Conservation (phyloP, 2,113 vertebrate species). For the Arvicanthis niloticus region DNA sequence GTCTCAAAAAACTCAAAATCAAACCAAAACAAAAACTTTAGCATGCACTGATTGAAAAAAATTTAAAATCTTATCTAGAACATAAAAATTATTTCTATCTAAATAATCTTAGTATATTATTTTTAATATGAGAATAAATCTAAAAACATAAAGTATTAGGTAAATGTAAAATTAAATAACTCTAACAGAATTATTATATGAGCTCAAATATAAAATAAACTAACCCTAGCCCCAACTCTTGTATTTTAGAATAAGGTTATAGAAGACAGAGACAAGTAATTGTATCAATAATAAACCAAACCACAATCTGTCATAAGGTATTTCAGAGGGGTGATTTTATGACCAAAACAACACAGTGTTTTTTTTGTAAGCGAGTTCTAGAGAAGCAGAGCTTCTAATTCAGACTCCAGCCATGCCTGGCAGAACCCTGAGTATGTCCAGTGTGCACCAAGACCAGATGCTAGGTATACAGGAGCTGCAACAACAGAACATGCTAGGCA, state of each 20-base stretch:
- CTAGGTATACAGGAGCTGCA: neutral
- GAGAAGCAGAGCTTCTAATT: neutral
- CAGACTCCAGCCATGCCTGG: neutral
- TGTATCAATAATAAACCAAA: neutral
- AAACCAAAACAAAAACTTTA: neutral
- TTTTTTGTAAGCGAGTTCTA: neutral
- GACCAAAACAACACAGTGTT: no score
- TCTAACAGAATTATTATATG: neutral
- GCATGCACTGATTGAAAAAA: neutral
- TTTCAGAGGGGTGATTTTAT: neutral
- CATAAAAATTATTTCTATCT: neutral
- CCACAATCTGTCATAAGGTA: neutral
- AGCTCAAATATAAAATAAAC: neutral
- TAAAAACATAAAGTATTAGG: neutral
- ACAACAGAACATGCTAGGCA: accelerated
- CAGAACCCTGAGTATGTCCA: neutral
- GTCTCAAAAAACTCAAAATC: neutral
- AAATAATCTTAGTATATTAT: neutral
- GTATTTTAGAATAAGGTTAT: neutral
- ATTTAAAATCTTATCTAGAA: neutral
- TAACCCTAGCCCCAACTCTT: neutral
- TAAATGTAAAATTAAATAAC: neutral
- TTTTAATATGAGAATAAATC: neutral
- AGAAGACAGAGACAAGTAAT: neutral
- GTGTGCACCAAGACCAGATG: accelerated